Base-by-base conservation (phyloP, 23 tunicate species). In the Corella eumyota region DNA sequence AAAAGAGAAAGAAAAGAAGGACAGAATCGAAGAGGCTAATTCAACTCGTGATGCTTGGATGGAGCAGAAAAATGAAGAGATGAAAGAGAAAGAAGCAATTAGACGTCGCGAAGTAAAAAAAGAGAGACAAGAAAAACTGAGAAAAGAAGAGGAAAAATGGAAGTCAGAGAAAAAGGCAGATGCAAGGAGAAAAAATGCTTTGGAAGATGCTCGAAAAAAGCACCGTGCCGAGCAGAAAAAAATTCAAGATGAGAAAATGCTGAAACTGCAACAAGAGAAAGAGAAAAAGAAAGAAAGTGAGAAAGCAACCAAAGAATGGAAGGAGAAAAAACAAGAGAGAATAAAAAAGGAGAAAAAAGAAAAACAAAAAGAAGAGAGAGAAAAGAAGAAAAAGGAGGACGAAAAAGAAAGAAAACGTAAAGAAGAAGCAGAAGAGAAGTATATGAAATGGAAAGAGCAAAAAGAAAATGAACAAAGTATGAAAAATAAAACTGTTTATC, bases 91-190 rank as follows among this genome's bases (percentile, higher is more conserved):
- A 19, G 74, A 58, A 9, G 58, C 35, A 56, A 25, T 30, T 22
- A 76, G 67, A 60, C 47, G 68, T 48, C 60, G 27, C 19, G 61
- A 76, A 60, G 68, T 58, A 9, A 58, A 58, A 60, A 32, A 56
- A 25, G 58, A 44, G 21, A 67, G 73, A 59, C 50, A 67, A 67
- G 58, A 66, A 25, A 58, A 66, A 50, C 66, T 50, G 28, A 34
- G 60, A 1, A 58, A 76, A 33, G 83, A 67, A 60, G 60, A 67
- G 35, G 65, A 76, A 36, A 67, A 67, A 59, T 45, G 61, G 67
- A 76, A 76, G 23, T 69, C 65, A 30, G 52, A 75, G 29, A 65
- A 75, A 81, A 69, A 82, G 60, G 80, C 69, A 0, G 92, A 82
- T 6, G 53, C 38, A 15, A 45, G 53, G 24, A 70, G 92, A 4